Percentiles rank a stretch among this genome's conserved stretches.
Conservation (phyloP, 37 sponge, comb jelly and placozoan species). For the Cliona cf. orientalis region DNA sequence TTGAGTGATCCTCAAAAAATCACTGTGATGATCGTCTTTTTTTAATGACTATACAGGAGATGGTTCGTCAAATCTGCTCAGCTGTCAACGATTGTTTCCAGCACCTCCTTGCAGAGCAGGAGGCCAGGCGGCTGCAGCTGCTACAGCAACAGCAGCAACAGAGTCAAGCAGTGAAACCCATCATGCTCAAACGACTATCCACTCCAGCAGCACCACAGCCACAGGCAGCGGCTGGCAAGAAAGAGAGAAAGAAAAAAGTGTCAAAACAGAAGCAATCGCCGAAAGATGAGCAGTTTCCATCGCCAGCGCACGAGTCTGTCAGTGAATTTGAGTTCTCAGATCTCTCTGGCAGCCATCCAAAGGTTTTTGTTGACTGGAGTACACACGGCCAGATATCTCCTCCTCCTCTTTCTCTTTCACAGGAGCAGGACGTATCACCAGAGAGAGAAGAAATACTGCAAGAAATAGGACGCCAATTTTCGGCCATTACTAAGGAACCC, state of each 20-base stretch:
- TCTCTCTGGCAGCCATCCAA: too few relatives aligned
- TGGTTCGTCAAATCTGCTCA: constrained; percentile 72
- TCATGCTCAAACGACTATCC: constrained; percentile 21
- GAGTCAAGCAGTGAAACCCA: constrained; percentile 26
- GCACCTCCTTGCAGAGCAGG: constrained; percentile 47
- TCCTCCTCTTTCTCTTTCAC: too few relatives aligned
- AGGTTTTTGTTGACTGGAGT: constrained; percentile 1
- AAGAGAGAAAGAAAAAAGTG: too few relatives aligned
- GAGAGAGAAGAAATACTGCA: background rate
- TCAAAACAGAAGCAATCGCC: background rate
- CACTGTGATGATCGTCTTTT: background rate
- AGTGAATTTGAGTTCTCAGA: background rate
- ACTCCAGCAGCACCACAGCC: background rate
- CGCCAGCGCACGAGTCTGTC: background rate
- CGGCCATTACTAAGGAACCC: constrained; percentile 45
- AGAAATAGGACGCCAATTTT: constrained; percentile 38
- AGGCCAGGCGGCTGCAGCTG: constrained; percentile 19
- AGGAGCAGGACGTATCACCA: too few relatives aligned
- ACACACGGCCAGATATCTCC: background rate
- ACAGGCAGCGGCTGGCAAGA: too few relatives aligned
- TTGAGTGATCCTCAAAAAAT: too few relatives aligned
- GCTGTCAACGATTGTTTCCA: constrained; percentile 67
- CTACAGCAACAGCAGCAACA: background rate
- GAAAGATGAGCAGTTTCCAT: background rate
- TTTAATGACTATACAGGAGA: constrained; percentile 30